Conservation (phyloP, 2,797 vertebrate species). For the Discoglossus pictus region DNA sequence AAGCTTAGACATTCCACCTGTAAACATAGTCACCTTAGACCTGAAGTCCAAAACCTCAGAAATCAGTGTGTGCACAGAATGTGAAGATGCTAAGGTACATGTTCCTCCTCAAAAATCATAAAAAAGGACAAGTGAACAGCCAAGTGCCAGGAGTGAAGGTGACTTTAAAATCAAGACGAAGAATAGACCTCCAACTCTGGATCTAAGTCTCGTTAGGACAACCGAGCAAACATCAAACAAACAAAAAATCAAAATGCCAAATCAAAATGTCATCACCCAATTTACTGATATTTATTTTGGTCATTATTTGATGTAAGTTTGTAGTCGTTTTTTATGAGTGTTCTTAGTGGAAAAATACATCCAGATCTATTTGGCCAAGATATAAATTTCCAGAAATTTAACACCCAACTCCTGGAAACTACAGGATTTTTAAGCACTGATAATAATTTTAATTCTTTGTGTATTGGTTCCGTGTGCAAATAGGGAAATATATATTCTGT, state of each 20-base stretch:
- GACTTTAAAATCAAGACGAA: conserved; percentile 20
- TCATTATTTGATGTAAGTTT: background rate
- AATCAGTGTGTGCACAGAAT: background rate
- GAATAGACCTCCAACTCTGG: background rate
- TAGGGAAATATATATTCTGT: too few relatives aligned
- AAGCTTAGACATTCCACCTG: background rate
- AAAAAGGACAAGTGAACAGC: background rate
- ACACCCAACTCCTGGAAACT: too few relatives aligned
- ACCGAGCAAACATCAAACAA: too few relatives aligned
- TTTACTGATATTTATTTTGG: background rate
- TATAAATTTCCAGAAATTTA: too few relatives aligned
- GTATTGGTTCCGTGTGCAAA: too few relatives aligned
- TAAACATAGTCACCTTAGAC: conserved; percentile 24
- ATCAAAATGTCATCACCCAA: background rate
- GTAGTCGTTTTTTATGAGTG: too few relatives aligned
- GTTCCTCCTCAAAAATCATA: background rate
- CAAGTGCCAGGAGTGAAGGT: background rate
- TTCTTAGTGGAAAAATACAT: too few relatives aligned
- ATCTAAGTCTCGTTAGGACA: too few relatives aligned
- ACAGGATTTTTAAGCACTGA: too few relatives aligned
- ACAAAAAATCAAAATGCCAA: too few relatives aligned
- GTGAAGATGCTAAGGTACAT: background rate
- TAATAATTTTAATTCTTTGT: too few relatives aligned
- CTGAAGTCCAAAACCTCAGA: conserved; percentile 21
- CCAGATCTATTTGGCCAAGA: too few relatives aligned